Conservation (phyloP, 1,140 invertebrate species). For the Macrobrachium rosenbergii region DNA sequence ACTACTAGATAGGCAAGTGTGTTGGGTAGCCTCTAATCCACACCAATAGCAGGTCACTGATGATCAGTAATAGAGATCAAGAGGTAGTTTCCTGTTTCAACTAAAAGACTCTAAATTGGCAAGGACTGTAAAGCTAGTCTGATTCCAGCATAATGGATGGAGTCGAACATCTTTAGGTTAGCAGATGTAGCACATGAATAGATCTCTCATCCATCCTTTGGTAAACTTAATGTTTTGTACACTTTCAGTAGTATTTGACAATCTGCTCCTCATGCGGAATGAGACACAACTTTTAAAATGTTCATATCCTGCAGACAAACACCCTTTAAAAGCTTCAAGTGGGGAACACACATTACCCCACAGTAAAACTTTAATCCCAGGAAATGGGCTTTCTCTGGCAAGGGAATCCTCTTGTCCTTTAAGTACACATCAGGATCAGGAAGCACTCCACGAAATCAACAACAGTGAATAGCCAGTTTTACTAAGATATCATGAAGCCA, state of each 20-base stretch:
- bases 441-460: not conserved
- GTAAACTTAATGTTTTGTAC: too few species aligned
- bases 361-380: too few species aligned
- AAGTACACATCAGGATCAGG: not conserved
- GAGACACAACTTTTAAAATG: too few species aligned
- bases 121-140: constrained; percentile 3
- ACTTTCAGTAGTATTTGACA: too few species aligned
- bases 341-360: not conserved
- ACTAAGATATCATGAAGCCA: not conserved
- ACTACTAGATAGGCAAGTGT: not conserved
- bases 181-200: constrained; percentile 11
- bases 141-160: constrained; percentile 24
- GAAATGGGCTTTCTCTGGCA: too few species aligned
- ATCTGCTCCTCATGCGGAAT: not conserved
- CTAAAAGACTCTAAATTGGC: constrained; percentile 12
- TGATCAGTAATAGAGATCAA: not conserved
- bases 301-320: too few species aligned
- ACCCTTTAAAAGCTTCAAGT: too few species aligned
- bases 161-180: not conserved
- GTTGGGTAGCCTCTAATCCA: not conserved
- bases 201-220: too few species aligned
- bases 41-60: not conserved
- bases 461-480: constrained; percentile 21
- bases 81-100: constrained; percentile 1
- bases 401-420: too few species aligned